Evolutionary conservation across 1,140 invertebrate genomes (phyloP).

Genomic region (Sitophilus oryzae): DNA sequence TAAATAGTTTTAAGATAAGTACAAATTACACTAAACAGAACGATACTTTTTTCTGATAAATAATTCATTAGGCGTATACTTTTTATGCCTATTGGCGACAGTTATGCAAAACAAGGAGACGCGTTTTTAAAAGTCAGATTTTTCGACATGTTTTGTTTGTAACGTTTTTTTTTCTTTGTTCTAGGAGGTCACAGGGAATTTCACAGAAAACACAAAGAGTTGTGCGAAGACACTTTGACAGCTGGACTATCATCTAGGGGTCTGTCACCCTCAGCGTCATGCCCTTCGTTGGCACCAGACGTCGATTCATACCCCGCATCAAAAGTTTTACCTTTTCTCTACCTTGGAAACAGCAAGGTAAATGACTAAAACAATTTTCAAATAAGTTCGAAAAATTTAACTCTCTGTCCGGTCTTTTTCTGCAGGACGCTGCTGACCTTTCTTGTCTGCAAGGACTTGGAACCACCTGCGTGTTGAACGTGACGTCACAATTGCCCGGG

Average conservation of each 20-base stretch:
- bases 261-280: constrained; percentile 40
- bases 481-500: constrained; percentile 71
- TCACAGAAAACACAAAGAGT: constrained; percentile 56
- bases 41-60: no score
- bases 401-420: not conserved
- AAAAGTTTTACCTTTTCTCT: constrained; percentile 79
- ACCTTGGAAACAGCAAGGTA: constrained; percentile 72
- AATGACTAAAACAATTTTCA: not conserved
- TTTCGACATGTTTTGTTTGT: not conserved
- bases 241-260: constrained; percentile 39
- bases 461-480: constrained; percentile 73
- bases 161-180: constrained; percentile 52
- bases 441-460: constrained; percentile 59
- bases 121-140: not conserved
- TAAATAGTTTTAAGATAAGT: no score
- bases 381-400: not conserved
- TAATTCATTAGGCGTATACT: no score
- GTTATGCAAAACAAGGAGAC: not conserved
- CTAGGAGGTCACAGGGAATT: constrained; percentile 67
- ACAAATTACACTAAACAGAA: no score
- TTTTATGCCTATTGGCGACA: not conserved
- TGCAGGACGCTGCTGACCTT: constrained; percentile 66
- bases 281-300: constrained; percentile 48
- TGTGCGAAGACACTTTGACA: constrained; percentile 57
- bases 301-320: constrained; percentile 75